Conservation (phyloP, 2,888 invertebrate genomes). For the Odiellus spinosus region DNA sequence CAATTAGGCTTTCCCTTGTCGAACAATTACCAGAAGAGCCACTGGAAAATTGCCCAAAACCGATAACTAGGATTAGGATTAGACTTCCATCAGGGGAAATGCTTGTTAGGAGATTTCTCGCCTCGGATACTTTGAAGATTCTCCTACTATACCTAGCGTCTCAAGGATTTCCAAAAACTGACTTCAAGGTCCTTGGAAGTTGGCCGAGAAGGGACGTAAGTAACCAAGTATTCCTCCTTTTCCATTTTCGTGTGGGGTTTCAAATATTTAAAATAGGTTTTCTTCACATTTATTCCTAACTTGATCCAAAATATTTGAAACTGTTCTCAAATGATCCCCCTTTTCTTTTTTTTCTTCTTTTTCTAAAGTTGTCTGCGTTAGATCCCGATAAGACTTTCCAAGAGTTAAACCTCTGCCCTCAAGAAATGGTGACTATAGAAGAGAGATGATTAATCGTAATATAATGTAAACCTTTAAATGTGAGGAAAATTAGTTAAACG, state of each 20-base stretch:
- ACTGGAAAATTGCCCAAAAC: conserved; percentile 23
- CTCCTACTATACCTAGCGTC: conserved; percentile 74
- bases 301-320: no score
- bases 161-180: conserved; percentile 68
- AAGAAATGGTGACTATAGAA: conserved; percentile 87
- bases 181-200: conserved; percentile 78
- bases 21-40: conserved; percentile 32
- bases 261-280: conserved; percentile 7
- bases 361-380: conserved; percentile 53
- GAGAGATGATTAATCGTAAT: conserved; percentile 50
- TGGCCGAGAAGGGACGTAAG: conserved; percentile 92
- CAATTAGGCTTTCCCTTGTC: conserved; percentile 29
- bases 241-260: not conserved
- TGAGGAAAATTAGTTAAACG: no score
- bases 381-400: conserved; percentile 57
- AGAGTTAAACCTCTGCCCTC: conserved; percentile 70
- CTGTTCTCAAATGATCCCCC: no score
- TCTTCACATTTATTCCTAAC: no score
- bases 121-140: conserved; percentile 45
- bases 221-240: conserved; percentile 22
- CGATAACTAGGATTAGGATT: conserved; percentile 43
- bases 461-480: no score
- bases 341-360: no score
- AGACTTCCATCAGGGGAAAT: conserved; percentile 60
- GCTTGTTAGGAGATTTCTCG: conserved; percentile 59